phyloP scores from a whole-genome alignment of 2,113 vertebrate genomes.

The Eulacestoma nigropectus region DNA sequence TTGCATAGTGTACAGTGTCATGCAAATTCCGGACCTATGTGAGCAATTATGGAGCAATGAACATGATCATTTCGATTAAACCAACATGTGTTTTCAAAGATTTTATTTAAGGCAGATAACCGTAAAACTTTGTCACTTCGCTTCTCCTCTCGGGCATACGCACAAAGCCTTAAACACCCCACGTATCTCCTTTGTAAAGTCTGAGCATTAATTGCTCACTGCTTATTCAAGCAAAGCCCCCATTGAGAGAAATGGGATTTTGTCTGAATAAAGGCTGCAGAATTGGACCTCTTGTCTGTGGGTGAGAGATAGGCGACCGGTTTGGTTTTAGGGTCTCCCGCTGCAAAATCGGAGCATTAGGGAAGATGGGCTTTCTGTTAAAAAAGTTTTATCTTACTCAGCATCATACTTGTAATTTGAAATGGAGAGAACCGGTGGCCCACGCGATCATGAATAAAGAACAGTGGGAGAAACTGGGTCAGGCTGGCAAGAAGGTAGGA shows the following conservation, averaged over 20 bases:
- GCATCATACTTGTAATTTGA: constrained; percentile 34
- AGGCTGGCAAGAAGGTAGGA: constrained; percentile 52
- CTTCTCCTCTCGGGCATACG: constrained; percentile 40
- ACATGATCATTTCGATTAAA: constrained; percentile 51
- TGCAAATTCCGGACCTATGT: constrained; percentile 32
- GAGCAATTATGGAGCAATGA: constrained; percentile 54
- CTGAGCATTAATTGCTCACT: constrained; percentile 50
- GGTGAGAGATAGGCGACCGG: constrained; percentile 1
- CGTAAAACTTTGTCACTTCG: constrained; percentile 56
- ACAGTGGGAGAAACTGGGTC: constrained; percentile 57
- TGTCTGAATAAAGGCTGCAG: constrained; percentile 42
- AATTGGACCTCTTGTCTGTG: constrained; percentile 37
- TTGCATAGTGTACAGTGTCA: constrained; percentile 25
- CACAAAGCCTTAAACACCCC: constrained; percentile 50
- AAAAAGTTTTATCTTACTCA: constrained; percentile 59
- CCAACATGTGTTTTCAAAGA: constrained; percentile 48
- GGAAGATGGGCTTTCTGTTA: constrained; percentile 34
- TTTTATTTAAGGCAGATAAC: constrained; percentile 55
- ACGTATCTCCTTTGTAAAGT: constrained; percentile 41
- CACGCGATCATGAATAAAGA: constrained; percentile 58
- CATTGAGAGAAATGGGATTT: constrained; percentile 54
- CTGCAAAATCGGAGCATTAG: not conserved
- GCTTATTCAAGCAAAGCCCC: constrained; percentile 47
- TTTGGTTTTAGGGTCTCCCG: not conserved
- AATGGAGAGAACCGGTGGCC: constrained; percentile 41